Evolutionary conservation across 2,888 invertebrate species (phyloP), one percentile per base, ranked within the genome.

Genomic region (Drosophila mercatorum): DNA sequence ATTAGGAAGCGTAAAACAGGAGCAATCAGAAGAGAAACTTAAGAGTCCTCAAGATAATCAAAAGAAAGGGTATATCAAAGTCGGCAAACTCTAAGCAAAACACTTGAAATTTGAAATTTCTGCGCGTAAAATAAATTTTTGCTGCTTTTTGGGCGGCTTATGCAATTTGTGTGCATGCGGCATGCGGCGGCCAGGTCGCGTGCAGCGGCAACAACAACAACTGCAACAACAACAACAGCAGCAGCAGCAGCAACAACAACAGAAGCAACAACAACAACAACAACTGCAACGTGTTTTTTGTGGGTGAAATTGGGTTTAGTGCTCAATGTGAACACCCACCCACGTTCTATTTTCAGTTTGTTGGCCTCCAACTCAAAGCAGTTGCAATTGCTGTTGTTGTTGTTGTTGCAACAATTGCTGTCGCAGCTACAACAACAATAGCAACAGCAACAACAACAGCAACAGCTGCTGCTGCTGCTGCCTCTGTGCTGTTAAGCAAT

Each of bases 271-370:
- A 22, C 49, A 67, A 52, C 52, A 67, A 52, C 49, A 71, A 55
- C 59, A 43, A 57, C 38, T 43, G 40, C 53, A 73, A 43, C 64
- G 43, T 65, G 69, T 71, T 68, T 68, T 12, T 12, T 44, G 12
- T 81, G 63, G 81, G 85, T 87, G 89, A 88, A 87, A 85, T 87
- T 87, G 86, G 81, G 88, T 82, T 87, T 89, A 81, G 85, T 87
- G 81, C 90, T 84, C 80, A 81, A 84, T 80, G 81, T 34, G 75
- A 87, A 78, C 83, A 81, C 87, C 90, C 91, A 87, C 49, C 49
- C 49, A 49, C 89, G 89, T 90, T 90, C 90, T 81, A 90, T 81
- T 88, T 90, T 70, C 77, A 69, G 91, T 90, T 86, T 88, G 76
- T 91, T 90, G 86, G 86, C 89, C 91, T 41, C 66, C 83, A 57